Base-by-base conservation (phyloP, 1,140 invertebrate species). In the Tetramorium alpestre region DNA sequence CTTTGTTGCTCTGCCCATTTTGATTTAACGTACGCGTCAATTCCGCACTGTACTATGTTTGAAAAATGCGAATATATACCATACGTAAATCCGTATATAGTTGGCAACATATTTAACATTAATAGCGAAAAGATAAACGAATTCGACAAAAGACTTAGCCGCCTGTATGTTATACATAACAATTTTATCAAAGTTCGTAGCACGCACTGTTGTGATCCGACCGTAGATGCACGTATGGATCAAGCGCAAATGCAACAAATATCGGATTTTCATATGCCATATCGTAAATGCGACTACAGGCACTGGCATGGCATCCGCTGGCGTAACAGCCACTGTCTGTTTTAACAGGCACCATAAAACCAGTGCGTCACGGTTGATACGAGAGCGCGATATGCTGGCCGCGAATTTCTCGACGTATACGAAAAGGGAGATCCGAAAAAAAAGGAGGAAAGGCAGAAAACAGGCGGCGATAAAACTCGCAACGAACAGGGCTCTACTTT, bases 391-490 rank as follows among this genome's bases (percentile, higher is more conserved):
- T 44, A 47, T 44, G 51, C 33, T 16, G 65, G 58, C 81, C 81
- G 72, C 86, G 72, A 90, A 90, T 89, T 90, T 90, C 88, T 90
- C 49, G 85, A 77, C 72, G 85, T 62, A 78, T 67, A 47, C 54
- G 56, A 47, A 49, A 75, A 84, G 70, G 54, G 72, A 54, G 54
- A 28, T 18, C 25, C 47, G 49, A 22, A 18, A 70, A 70, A 56
- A 56, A 51, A 51, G n/a, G 16, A 33, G 56, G 38, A 18, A 58
- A 44, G 41, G 69, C 41, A 73, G 67, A 72, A 56, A 81, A 73
- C 54, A 82, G 51, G 25, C 72, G 28, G 33, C 78, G 89, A 89
- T 90, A 90, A 89, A 90, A 86, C 88, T 82, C 85, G 44, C 75
- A 87, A 90, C 88, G 88, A 82, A 72, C 70, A 44, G 73, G 70